These are phyloP conservation scores for Liparis tanakae DNA, from an alignment of 2,797 vertebrate species.

Conservation along the genomic window DNA sequence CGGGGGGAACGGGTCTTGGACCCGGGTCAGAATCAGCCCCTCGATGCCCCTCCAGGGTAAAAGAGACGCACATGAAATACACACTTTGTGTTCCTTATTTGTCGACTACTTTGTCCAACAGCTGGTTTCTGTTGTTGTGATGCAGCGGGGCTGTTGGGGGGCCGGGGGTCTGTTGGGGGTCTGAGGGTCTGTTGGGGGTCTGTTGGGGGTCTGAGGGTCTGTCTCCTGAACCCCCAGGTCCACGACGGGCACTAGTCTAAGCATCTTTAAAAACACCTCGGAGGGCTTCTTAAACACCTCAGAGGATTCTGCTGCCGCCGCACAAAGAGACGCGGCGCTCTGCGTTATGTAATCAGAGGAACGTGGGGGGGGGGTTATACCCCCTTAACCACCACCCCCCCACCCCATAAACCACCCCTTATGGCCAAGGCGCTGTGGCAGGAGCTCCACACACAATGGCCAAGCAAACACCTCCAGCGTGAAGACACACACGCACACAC, in stretches of 20 bases:
- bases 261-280: too few species aligned
- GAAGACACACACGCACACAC: conserved; percentile 29
- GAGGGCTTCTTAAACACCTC: too few species aligned
- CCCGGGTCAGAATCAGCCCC: conserved; percentile 8
- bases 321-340: too few species aligned
- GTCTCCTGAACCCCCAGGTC: not conserved
- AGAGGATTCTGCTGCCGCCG: too few species aligned
- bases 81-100: not conserved
- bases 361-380: conserved; percentile 40
- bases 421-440: conserved; percentile 54
- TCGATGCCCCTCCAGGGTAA: not conserved
- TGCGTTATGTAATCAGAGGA: conserved; percentile 25
- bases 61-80: not conserved
- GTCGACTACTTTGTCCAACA: not conserved
- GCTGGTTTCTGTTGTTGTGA: not conserved
- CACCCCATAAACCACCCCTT: conserved; percentile 63
- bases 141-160: conserved; percentile 9
- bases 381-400: not conserved
- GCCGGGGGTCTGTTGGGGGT: not conserved
- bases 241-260: too few species aligned
- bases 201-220: not conserved
- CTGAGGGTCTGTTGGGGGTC: not conserved
- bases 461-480: conserved; percentile 63
- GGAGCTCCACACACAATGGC: conserved; percentile 67
- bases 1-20: not conserved